A percentile compares a stretch with the other conserved stretches of the same genome.
Evolutionary conservation across 2,113 vertebrate species (phyloP).

Genomic region (Perca fluviatilis): DNA sequence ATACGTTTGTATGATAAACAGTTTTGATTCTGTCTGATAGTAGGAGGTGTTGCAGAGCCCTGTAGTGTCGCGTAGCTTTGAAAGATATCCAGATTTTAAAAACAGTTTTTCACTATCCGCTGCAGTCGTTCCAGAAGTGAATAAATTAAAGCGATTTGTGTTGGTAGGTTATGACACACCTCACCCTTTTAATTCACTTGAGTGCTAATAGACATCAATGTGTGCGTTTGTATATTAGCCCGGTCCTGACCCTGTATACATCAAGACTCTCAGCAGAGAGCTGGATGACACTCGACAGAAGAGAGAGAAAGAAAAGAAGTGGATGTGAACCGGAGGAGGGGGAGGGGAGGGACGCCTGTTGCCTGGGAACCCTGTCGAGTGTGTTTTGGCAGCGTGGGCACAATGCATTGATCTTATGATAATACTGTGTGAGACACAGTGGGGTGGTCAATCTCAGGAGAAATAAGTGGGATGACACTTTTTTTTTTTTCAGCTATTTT

Average conservation of each 20-base stretch:
- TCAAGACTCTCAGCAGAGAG: constrained; percentile 61
- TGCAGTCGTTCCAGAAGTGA: background rate
- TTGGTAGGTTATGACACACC: constrained; percentile 3
- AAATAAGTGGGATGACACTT: background rate
- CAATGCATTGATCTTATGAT: constrained; percentile 82
- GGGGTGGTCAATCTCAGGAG: constrained; percentile 17
- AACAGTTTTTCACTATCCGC: background rate
- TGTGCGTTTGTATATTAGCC: background rate
- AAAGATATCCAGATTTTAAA: background rate
- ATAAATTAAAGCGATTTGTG: background rate
- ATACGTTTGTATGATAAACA: background rate
- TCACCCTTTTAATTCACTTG: constrained; percentile 5
- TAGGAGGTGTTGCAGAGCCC: background rate
- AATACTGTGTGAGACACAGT: constrained; percentile 52
- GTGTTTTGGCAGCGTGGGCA: constrained; percentile 41
- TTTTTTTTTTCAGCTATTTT: no score
- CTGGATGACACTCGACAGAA: constrained; percentile 48
- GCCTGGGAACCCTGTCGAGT: constrained; percentile 78
- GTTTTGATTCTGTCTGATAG: background rate
- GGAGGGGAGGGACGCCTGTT: constrained; percentile 64
- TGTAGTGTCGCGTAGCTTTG: background rate
- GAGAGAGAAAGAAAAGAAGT: constrained; percentile 19
- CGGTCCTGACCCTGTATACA: constrained; percentile 76
- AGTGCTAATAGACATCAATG: constrained; percentile 10
- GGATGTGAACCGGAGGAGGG: background rate